Evolutionary conservation across 1,140 invertebrate genomes (phyloP).

Genomic region (Pomacea maculata): DNA sequence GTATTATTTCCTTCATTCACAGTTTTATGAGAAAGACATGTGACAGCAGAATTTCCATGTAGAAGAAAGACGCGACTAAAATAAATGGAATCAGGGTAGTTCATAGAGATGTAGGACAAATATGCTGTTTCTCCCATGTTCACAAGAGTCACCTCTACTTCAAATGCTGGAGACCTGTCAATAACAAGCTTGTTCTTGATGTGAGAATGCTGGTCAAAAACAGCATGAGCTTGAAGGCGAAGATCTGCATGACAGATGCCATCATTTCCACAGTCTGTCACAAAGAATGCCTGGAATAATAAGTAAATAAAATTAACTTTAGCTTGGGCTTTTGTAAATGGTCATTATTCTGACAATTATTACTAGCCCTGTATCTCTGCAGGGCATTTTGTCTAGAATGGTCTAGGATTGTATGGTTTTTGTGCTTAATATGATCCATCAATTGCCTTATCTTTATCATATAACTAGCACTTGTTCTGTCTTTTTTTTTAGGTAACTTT

Average conservation of each 20-base stretch:
- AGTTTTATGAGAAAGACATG: slow-evolving; percentile 11
- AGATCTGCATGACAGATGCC: slow-evolving; percentile 29
- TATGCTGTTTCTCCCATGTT: slow-evolving; percentile 37
- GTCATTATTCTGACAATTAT: too few species aligned
- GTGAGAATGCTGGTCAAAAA: slow-evolving; percentile 6
- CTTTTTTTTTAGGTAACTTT: too few species aligned
- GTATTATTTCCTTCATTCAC: slow-evolving; percentile 2
- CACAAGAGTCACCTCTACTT: slow-evolving; percentile 27
- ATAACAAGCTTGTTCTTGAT: slow-evolving; percentile 26
- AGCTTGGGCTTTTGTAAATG: too few species aligned
- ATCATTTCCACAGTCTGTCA: slow-evolving; percentile 33
- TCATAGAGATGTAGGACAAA: slow-evolving; percentile 29
- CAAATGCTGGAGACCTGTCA: slow-evolving; percentile 30
- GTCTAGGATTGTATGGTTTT: too few species aligned
- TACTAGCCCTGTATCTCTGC: too few species aligned
- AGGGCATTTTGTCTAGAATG: too few species aligned
- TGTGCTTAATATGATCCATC: too few species aligned
- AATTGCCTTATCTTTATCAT: too few species aligned
- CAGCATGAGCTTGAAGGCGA: slow-evolving; percentile 9
- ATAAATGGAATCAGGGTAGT: slow-evolving; percentile 28
- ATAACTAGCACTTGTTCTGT: too few species aligned
- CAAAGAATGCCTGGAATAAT: slow-evolving; percentile 32
- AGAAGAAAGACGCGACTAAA: slow-evolving; percentile 19
- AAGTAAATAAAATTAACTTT: not conserved
- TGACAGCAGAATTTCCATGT: slow-evolving; percentile 9